phyloP scores from a whole-genome alignment of 2,888 invertebrate genomes.

The Stenchaetothrips biformis region DNA sequence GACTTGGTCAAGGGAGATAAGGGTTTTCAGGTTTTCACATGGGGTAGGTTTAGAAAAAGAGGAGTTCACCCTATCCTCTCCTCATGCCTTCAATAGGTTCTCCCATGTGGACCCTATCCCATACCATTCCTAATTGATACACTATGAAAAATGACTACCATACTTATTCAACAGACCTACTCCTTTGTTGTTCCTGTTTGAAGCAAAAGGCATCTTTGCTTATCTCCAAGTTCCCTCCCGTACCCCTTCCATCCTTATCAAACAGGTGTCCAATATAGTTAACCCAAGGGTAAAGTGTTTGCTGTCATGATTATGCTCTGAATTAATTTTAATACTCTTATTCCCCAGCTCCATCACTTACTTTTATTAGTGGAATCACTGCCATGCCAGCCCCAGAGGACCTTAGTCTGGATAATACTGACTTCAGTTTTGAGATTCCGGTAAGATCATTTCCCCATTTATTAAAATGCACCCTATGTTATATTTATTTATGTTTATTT shows the following conservation, averaged over 20 bases:
- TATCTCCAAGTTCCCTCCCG: not conserved
- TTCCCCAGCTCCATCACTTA: not conserved
- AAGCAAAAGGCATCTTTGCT: not conserved
- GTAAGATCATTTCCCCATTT: not conserved
- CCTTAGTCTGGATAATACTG: not conserved
- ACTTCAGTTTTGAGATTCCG: conserved; percentile 5
- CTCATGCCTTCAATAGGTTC: too few relatives aligned
- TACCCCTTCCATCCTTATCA: not conserved
- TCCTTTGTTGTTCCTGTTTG: not conserved
- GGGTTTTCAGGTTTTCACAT: too few relatives aligned
- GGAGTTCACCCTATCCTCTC: too few relatives aligned
- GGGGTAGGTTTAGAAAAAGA: too few relatives aligned
- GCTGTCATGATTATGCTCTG: too few relatives aligned
- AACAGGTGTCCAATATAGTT: not conserved
- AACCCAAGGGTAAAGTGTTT: not conserved
- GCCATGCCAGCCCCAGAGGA: conserved; percentile 4
- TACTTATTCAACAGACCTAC: not conserved
- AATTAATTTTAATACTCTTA: not conserved
- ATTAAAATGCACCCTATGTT: not conserved
- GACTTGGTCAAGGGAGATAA: too few relatives aligned
- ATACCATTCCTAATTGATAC: too few relatives aligned
- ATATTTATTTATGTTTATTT: not conserved
- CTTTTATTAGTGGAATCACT: conserved; percentile 1
- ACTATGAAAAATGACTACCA: too few relatives aligned
- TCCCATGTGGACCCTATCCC: too few relatives aligned